Evolutionary conservation across 2,797 vertebrate species (phyloP), one percentile per base, ranked within the genome.

Genomic region (Rhyacichthys aspro): DNA sequence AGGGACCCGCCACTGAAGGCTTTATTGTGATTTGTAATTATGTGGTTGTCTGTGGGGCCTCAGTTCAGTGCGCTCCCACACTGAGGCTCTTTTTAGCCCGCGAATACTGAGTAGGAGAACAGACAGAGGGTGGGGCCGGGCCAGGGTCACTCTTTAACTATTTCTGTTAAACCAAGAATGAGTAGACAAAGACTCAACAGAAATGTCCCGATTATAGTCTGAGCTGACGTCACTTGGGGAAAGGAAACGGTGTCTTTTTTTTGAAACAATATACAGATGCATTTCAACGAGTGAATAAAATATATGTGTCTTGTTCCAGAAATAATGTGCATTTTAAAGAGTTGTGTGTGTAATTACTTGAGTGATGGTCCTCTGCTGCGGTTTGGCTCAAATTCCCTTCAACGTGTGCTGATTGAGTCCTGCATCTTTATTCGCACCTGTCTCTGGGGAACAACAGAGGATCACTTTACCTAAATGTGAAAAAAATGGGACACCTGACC

Each of bases 21-120:
- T 91, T 91, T 91, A 90, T 91, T 92, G 90, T 91, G 87, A 91
- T 91, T 88, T 91, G 91, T 93, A 92, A 92, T 92, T 92, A 91
- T 89, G 89, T 89, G 90, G 83, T 85, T 88, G 88, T 88, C 85
- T 84, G 82, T 85, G 84, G 84, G 88, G 90, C 89, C 88, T 88
- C 86, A 82, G 86, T 80, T 86, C 78, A 69, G 78, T 86, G 80
- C 81, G 75, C 84, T 91, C 86, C 90, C 86, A 89, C 86, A 90
- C 83, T 89, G 79, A 76, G 85, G 77, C 82, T 86, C 86, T 76
- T 87, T 89, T 91, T 89, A 89, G 87, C 83, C 59, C 36, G 73
- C 80, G 81, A 82, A 82, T 79, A 84, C 68, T 75, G 80, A 87
- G 84, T 74, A 82, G 77, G 68, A 86, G 79, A 85, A 86, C 80